Evolutionary conservation across 2,797 vertebrate species (phyloP), one percentile per base, ranked within the genome.

Genomic region (Lepilemur ruficaudatus): DNA sequence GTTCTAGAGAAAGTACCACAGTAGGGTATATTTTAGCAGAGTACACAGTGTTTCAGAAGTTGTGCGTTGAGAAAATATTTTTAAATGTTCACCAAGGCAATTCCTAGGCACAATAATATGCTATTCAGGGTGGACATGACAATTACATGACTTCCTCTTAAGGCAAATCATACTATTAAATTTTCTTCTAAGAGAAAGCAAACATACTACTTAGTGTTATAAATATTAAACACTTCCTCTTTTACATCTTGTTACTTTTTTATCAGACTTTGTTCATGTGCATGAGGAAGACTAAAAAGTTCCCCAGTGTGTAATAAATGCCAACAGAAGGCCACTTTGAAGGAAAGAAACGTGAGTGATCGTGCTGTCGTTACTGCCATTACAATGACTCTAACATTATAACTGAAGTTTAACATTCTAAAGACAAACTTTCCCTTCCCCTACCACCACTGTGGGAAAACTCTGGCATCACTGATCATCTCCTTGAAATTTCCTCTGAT

Each of bases 121-220:
- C 25, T 78, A 76, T 72, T 82, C 67, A 52, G 23, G 14, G 20
- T 41, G 9, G 32, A 65, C 55, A 28, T 23, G 7, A 12, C 38
- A 88, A 81, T 85, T 65, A 76, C 35, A 76, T 78, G 75, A 57
- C n/a, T 83, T 87, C 22, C 22, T 83, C 82, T 61, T 70, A 23
- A 57, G 65, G 52, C 41, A 81, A 91, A 76, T 28, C 57, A 70
- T 32, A 82, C 7, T 35, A 28, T 73, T 81, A 92, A 59, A 35
- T 69, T 89, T 91, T 92, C 72, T 79, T 30, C 79, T 85, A 41
- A 91, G 55, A 67, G 32, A 72, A 95, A 87, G 43, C 75, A 92
- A 73, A 82, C 38, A 50, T 92, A 76, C 15, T 82, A 78, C 28
- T 17, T n/a, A 50, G 13, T 73, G 17, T 73, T 57, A 92, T 43